Evolutionary conservation across 2,888 invertebrate species (phyloP).

Genomic region (Dolomedes plantarius): DNA sequence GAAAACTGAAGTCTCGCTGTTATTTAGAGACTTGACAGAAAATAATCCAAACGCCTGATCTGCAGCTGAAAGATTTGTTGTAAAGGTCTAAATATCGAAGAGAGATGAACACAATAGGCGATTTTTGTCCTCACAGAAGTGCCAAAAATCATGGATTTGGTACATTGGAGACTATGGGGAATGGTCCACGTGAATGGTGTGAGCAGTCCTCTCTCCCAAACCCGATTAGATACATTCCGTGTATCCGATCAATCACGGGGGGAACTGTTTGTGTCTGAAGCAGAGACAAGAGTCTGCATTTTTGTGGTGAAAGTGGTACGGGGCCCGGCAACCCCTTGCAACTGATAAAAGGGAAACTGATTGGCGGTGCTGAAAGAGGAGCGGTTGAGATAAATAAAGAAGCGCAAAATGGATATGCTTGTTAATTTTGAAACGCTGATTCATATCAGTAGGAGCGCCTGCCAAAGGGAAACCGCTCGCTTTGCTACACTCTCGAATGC

Average conservation of each 20-base stretch:
- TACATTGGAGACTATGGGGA: no score
- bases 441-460: background rate
- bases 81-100: no score
- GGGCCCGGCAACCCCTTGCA: constrained; percentile 8
- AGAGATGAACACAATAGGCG: no score
- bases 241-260: constrained; percentile 51
- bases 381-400: constrained; percentile 10
- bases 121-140: no score
- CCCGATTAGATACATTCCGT: constrained; percentile 50
- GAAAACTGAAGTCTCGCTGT: no score
- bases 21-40: no score
- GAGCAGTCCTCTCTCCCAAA: constrained; percentile 14
- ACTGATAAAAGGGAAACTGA: constrained; percentile 38
- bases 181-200: background rate
- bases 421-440: constrained; percentile 11
- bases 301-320: constrained; percentile 47
- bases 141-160: no score
- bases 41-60: no score
- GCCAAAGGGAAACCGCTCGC: background rate
- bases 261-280: constrained; percentile 43
- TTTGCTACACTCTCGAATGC: background rate
- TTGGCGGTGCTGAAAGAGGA: constrained; percentile 22
- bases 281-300: constrained; percentile 56
- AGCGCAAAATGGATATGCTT: constrained; percentile 14
- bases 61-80: no score